phyloP scores from a whole-genome alignment of 1,140 invertebrate species.

The Bombus picipes region DNA sequence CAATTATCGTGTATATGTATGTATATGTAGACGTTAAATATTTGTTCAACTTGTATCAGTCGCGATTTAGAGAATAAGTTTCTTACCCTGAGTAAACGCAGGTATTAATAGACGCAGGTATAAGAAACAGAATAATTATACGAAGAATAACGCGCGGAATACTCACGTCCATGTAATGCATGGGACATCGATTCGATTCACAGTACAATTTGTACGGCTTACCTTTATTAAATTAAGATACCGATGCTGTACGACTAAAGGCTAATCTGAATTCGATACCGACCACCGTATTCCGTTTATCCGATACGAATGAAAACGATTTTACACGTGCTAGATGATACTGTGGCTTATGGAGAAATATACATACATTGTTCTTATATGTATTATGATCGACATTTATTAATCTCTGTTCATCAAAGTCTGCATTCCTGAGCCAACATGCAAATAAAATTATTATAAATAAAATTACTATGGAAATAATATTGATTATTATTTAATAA shows the following conservation, averaged over 20 bases:
- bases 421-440: not conserved
- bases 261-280: slow-evolving; percentile 48
- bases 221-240: slow-evolving; percentile 50
- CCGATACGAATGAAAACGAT: slow-evolving; percentile 11
- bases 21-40: not conserved
- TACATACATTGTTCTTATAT: slow-evolving; percentile 29
- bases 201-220: slow-evolving; percentile 47
- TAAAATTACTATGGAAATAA: not conserved
- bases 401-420: not conserved
- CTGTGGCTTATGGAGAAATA: slow-evolving; percentile 19
- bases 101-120: not conserved
- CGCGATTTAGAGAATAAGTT: not conserved
- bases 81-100: not conserved
- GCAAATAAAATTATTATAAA: not conserved
- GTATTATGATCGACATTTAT: not conserved
- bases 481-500: too few species aligned
- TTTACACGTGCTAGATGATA: slow-evolving; percentile 13
- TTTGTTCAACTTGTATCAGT: not conserved
- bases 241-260: slow-evolving; percentile 29
- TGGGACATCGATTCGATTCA: slow-evolving; percentile 37
- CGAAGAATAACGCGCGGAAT: not conserved
- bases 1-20: not conserved
- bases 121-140: not conserved
- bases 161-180: not conserved
- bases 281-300: slow-evolving; percentile 17